Conservation (phyloP, 2,888 invertebrate genomes). For the Ceriagrion tenellum region DNA sequence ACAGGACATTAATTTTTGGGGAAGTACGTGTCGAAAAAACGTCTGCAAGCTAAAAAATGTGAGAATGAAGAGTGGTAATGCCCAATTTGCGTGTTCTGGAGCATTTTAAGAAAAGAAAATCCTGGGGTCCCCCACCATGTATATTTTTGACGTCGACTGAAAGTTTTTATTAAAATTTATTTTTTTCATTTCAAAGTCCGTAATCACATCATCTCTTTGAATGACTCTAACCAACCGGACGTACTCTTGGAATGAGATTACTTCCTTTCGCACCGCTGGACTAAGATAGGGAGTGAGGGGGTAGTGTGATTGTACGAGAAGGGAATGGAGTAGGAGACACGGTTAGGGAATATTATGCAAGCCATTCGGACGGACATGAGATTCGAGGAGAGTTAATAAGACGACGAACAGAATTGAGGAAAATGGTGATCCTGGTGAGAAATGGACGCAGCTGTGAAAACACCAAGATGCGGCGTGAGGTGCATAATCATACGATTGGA, state of each 20-base stretch:
- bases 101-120: neutral
- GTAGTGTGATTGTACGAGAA: neutral
- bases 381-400: too few relatives aligned
- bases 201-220: constrained; percentile 57
- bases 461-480: too few relatives aligned
- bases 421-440: too few relatives aligned
- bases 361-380: too few relatives aligned
- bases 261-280: constrained; percentile 14
- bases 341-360: neutral
- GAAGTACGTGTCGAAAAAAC: neutral
- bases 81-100: neutral
- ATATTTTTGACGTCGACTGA: neutral
- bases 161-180: neutral
- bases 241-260: constrained; percentile 40
- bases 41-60: neutral
- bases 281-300: constrained; percentile 16
- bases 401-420: too few relatives aligned
- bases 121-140: neutral
- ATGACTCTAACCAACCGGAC: constrained; percentile 39
- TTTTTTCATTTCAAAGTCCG: neutral
- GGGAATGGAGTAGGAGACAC: neutral
- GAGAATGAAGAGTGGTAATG: neutral
- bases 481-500: neutral
- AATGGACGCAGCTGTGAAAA: too few relatives aligned
- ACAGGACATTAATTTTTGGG: neutral